phyloP scores from a whole-genome alignment of 2,888 invertebrate species.

The Thymelicus acteon region DNA sequence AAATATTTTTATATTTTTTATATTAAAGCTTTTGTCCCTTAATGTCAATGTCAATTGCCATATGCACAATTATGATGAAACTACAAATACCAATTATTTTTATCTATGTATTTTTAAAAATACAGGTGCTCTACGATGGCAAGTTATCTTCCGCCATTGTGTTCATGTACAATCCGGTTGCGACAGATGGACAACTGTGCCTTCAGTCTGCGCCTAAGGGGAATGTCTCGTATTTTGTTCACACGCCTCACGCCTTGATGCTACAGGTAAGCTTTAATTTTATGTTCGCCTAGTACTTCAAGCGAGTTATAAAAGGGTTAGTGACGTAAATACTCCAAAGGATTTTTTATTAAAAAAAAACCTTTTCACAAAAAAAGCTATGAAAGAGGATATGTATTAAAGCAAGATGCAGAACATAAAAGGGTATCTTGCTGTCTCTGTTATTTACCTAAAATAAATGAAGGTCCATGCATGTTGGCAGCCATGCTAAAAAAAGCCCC shows the following conservation, averaged over 20 bases:
- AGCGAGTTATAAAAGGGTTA: slow-evolving; percentile 27
- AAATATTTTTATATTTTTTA: too few relatives aligned
- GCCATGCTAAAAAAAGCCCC: too few relatives aligned
- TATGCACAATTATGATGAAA: background rate
- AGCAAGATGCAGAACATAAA: background rate
- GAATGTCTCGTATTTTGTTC: slow-evolving; percentile 98
- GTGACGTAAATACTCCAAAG: background rate
- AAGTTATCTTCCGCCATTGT: slow-evolving; percentile 98
- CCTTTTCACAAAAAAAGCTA: too few relatives aligned
- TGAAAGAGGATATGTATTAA: too few relatives aligned
- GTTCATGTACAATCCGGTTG: slow-evolving; percentile 99
- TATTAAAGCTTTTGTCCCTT: too few relatives aligned
- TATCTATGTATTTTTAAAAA: background rate
- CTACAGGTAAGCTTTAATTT: slow-evolving; percentile 89
- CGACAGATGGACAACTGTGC: slow-evolving; percentile 99
- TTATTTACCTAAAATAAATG: too few relatives aligned
- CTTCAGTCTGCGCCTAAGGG: slow-evolving; percentile 99
- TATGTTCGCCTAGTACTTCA: slow-evolving; percentile 51
- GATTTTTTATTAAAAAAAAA: too few relatives aligned
- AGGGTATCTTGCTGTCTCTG: background rate
- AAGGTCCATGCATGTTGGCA: too few relatives aligned
- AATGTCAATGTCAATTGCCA: too few relatives aligned
- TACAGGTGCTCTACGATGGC: slow-evolving; percentile 98
- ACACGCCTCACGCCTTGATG: slow-evolving; percentile 99
- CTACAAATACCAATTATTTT: background rate